Conservation (phyloP, 2,888 invertebrate species). For the Calliopum simillimum region DNA sequence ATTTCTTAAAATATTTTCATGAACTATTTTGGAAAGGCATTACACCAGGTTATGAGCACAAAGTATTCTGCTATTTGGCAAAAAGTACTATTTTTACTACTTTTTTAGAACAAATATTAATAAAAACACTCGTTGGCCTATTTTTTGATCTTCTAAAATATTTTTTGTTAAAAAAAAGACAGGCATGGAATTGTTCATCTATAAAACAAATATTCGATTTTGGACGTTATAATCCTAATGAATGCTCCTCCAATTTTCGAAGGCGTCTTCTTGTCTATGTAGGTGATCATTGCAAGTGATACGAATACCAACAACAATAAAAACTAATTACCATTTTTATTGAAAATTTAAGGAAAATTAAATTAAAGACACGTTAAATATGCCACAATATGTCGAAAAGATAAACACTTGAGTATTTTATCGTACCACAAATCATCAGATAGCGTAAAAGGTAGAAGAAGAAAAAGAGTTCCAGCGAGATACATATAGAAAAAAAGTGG, state of each 20-base stretch:
- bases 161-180: too few species aligned
- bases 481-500: background rate
- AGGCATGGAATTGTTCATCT: too few species aligned
- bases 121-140: too few species aligned
- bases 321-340: slow-evolving; percentile 43
- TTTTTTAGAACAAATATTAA: too few species aligned
- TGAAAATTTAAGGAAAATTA: slow-evolving; percentile 18
- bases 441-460: background rate
- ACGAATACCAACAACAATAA: slow-evolving; percentile 35
- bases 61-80: too few species aligned
- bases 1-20: too few species aligned
- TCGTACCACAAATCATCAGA: slow-evolving; percentile 12
- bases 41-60: too few species aligned
- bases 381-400: slow-evolving; percentile 37
- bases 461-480: slow-evolving; percentile 7
- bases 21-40: too few species aligned
- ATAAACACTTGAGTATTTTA: slow-evolving; percentile 33
- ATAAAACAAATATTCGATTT: too few species aligned
- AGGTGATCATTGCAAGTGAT: slow-evolving; percentile 20
- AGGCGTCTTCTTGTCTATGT: slow-evolving; percentile 30
- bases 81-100: too few species aligned
- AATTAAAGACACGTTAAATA: background rate
- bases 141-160: too few species aligned
- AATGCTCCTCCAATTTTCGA: background rate
- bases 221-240: too few species aligned